These are phyloP conservation scores for Botia kubotai DNA, from an alignment of 2,797 vertebrate genomes.

Conservation along the genomic window DNA sequence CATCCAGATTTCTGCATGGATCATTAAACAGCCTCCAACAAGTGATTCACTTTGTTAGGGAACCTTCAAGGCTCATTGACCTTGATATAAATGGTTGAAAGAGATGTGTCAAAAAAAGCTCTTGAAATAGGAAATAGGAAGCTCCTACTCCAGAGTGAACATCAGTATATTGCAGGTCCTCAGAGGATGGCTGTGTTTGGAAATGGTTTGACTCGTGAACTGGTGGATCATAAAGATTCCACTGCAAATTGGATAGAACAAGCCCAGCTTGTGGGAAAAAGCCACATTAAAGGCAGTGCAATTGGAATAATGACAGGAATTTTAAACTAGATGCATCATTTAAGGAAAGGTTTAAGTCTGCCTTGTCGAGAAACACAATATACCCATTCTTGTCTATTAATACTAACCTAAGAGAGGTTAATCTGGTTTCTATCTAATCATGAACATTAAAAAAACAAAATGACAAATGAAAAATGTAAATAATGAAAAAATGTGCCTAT, in stretches of 20 bases:
- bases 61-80: constrained; percentile 55
- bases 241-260: constrained; percentile 51
- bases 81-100: constrained; percentile 52
- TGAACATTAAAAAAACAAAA: background rate
- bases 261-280: constrained; percentile 44
- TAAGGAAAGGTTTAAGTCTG: constrained; percentile 39
- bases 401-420: constrained; percentile 12
- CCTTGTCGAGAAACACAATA: constrained; percentile 36
- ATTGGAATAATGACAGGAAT: constrained; percentile 58
- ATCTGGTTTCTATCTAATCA: constrained; percentile 5
- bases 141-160: constrained; percentile 54
- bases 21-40: constrained; percentile 47
- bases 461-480: no score
- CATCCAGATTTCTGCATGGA: constrained; percentile 47
- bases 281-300: constrained; percentile 54
- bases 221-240: constrained; percentile 55
- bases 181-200: constrained; percentile 52
- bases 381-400: background rate
- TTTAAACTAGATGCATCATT: constrained; percentile 57
- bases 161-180: constrained; percentile 51
- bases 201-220: constrained; percentile 55
- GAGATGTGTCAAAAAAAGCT: constrained; percentile 49
- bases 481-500: no score
- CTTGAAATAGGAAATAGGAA: constrained; percentile 48
- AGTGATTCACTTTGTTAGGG: constrained; percentile 49